phyloP scores from a whole-genome alignment of 1,140 invertebrate genomes.

The Mercenaria mercenaria region DNA sequence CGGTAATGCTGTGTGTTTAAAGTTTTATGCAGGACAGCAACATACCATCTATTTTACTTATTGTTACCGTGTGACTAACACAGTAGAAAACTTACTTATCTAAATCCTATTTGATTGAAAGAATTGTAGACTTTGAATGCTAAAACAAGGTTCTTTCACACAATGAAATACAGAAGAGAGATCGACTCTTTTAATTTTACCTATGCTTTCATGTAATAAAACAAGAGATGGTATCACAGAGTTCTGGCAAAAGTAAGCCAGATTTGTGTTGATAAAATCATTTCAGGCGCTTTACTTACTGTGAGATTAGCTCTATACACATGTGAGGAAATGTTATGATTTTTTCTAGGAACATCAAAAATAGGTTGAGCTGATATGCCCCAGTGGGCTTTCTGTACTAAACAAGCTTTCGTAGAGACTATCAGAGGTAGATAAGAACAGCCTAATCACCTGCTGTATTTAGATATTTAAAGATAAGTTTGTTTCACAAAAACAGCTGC shows the following conservation, averaged over 20 bases:
- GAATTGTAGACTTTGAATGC: too few species aligned
- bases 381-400: not conserved
- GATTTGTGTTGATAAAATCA: conserved; percentile 12
- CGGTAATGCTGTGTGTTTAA: too few species aligned
- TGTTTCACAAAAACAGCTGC: not conserved
- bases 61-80: too few species aligned
- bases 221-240: not conserved
- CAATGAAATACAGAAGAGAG: too few species aligned
- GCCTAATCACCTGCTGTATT: conserved; percentile 1
- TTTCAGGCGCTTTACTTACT: not conserved
- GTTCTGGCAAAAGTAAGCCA: not conserved
- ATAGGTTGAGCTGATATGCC: conserved; percentile 11
- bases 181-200: too few species aligned
- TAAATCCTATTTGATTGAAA: too few species aligned
- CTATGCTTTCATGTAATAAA: not conserved
- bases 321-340: not conserved
- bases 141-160: too few species aligned
- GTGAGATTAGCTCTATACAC: not conserved
- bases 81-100: too few species aligned
- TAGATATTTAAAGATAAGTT: not conserved
- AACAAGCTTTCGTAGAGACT: not conserved
- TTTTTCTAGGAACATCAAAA: not conserved
- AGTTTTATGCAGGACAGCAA: too few species aligned
- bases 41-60: too few species aligned
- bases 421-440: not conserved